Conservation (phyloP, 2,113 vertebrate genomes). For the Chauna torquata region DNA sequence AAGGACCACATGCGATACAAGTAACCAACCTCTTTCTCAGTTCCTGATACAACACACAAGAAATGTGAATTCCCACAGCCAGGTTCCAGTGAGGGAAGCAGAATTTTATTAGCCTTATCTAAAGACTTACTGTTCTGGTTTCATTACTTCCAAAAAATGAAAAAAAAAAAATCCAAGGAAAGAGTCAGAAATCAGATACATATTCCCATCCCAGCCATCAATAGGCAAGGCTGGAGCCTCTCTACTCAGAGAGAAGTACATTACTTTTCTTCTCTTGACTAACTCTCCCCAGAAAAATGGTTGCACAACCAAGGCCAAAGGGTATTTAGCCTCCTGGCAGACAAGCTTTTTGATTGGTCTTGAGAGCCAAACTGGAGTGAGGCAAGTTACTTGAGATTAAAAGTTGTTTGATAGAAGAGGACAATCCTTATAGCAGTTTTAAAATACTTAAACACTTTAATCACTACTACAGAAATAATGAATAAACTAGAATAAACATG, state of each 20-base stretch:
- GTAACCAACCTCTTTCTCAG: neutral
- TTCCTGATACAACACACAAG: neutral
- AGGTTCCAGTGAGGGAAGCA: neutral
- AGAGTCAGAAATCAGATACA: neutral
- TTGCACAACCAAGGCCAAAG: neutral
- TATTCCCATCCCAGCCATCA: neutral
- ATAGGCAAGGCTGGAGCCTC: neutral
- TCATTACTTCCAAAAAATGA: neutral
- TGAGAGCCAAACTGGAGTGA: neutral
- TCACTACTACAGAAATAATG: neutral
- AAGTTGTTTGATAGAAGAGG: neutral
- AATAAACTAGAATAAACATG: rapidly evolving
- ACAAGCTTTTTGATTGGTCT: neutral
- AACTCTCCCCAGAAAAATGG: neutral
- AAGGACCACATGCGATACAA: neutral
- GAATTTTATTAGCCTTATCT: neutral
- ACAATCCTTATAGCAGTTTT: neutral
- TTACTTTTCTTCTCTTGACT: neutral
- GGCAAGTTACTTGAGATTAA: neutral
- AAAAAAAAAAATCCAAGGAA: neutral
- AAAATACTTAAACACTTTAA: neutral
- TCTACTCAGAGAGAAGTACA: neutral
- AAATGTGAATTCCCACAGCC: neutral
- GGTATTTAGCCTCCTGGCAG: neutral
- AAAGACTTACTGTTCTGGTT: neutral